Percentiles rank a stretch among this genome's conserved stretches.
Conservation (phyloP, 2,888 invertebrate genomes). For the Thereva nobilitata region DNA sequence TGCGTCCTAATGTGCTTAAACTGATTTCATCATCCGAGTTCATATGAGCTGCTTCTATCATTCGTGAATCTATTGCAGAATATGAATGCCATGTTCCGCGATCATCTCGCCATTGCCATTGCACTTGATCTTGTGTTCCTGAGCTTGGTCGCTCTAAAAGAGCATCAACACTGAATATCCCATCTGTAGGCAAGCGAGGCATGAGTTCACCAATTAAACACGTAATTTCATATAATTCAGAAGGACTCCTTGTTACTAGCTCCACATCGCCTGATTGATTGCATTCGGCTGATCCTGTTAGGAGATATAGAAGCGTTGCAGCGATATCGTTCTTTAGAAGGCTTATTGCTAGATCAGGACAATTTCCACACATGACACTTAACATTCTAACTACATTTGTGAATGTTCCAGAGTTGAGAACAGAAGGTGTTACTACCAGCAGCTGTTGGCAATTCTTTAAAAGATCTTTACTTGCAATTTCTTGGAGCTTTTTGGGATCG, state of each 20-base stretch:
- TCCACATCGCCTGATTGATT: conserved; percentile 67
- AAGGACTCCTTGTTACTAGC: conserved; percentile 87
- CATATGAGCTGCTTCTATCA: conserved; percentile 92
- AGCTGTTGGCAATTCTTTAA: conserved; percentile 89
- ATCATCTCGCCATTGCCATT: conserved; percentile 98
- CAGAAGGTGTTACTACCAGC: conserved; percentile 92
- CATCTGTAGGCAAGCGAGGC: conserved; percentile 93
- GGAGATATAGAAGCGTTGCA: conserved; percentile 89
- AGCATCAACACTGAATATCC: conserved; percentile 92
- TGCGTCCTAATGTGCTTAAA: conserved; percentile 87
- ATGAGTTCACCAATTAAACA: conserved; percentile 95
- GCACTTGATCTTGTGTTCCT: conserved; percentile 74
- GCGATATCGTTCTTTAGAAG: conserved; percentile 94
- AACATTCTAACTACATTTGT: conserved; percentile 95
- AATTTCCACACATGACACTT: conserved; percentile 93
- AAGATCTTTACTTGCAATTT: conserved; percentile 86
- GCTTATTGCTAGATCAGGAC: conserved; percentile 90
- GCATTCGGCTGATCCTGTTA: conserved; percentile 84
- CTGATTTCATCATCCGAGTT: conserved; percentile 95
- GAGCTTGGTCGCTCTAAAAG: conserved; percentile 77
- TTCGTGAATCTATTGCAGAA: conserved; percentile 88
- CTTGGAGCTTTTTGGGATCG: conserved; percentile 86
- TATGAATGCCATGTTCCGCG: conserved; percentile 92
- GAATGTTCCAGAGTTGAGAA: conserved; percentile 92
- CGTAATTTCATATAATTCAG: conserved; percentile 96